A percentile compares a stretch with the other conserved stretches of the same genome.
These are phyloP conservation scores for Characodon lateralis DNA, from an alignment of 2,797 vertebrate genomes.

Conservation along the genomic window DNA sequence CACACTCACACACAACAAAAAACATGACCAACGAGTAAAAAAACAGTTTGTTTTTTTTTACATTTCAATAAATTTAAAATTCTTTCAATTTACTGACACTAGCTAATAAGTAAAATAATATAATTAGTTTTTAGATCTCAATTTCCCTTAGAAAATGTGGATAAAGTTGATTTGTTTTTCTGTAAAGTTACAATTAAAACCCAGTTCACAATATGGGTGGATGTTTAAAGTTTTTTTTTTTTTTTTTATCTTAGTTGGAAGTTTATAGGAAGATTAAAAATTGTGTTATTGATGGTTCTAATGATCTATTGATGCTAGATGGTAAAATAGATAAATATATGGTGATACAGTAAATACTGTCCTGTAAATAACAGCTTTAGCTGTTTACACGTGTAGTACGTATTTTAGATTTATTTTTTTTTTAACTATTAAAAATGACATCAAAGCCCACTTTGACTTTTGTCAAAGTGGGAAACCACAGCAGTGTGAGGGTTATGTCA, in stretches of 20 bases:
- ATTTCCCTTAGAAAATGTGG: background rate
- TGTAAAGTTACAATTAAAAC: background rate
- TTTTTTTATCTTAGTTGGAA: background rate
- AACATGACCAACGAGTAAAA: background rate
- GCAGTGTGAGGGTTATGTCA: too few relatives aligned
- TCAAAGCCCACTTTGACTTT: background rate
- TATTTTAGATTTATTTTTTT: too few relatives aligned
- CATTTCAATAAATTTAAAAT: background rate
- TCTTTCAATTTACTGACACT: too few relatives aligned
- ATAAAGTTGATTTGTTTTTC: background rate
- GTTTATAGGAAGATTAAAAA: background rate
- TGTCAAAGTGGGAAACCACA: background rate
- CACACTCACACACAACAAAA: background rate
- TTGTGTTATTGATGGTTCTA: background rate
- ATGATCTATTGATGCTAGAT: background rate
- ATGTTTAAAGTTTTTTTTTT: background rate
- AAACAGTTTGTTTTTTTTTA: background rate
- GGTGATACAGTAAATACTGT: background rate
- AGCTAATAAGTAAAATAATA: background rate
- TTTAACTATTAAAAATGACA: background rate
- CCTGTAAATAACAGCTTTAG: background rate
- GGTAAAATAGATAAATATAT: background rate
- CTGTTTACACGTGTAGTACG: too few relatives aligned
- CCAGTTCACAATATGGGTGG: background rate
- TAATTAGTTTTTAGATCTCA: too few relatives aligned